These are phyloP conservation scores for Tetragonisca angustula DNA, from an alignment of 2,888 invertebrate genomes.

Conservation along the genomic window DNA sequence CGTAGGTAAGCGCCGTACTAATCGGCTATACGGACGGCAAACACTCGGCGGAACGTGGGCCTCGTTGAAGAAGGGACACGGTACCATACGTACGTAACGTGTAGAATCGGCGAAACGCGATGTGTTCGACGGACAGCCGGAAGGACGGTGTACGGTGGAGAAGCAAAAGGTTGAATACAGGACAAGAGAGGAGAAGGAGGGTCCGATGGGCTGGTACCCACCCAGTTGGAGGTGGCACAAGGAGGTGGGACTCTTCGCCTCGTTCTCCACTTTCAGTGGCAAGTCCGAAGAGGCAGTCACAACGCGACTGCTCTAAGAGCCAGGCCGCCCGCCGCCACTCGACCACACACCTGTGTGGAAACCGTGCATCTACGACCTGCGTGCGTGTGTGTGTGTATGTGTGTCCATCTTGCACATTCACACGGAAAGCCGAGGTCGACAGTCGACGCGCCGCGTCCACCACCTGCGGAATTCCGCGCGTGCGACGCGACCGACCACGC, in stretches of 20 bases:
- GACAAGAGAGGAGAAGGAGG: slow-evolving; percentile 78
- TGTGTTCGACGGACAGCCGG: slow-evolving; percentile 28
- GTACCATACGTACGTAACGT: not conserved
- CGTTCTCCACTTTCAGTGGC: slow-evolving; percentile 79
- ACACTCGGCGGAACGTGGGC: slow-evolving; percentile 18
- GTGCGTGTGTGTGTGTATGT: not conserved
- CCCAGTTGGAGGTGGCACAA: slow-evolving; percentile 82
- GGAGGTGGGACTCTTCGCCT: slow-evolving; percentile 83
- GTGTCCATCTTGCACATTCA: not conserved
- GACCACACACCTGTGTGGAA: slow-evolving; percentile 47
- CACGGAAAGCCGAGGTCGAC: not conserved
- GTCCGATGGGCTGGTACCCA: slow-evolving; percentile 84
- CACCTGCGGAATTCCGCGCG: slow-evolving; percentile 66
- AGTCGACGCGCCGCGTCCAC: slow-evolving; percentile 41
- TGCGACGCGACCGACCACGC: slow-evolving; percentile 15
- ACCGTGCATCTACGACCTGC: slow-evolving; percentile 22
- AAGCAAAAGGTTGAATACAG: slow-evolving; percentile 59
- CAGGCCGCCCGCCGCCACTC: slow-evolving; percentile 67
- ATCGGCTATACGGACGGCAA: slow-evolving; percentile 25
- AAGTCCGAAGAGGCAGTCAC: slow-evolving; percentile 82
- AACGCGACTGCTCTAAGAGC: slow-evolving; percentile 82
- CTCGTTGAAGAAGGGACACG: slow-evolving; percentile 8
- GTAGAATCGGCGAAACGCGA: slow-evolving; percentile 32
- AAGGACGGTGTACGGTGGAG: slow-evolving; percentile 49
- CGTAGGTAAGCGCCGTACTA: slow-evolving; percentile 22